phyloP scores from a whole-genome alignment of 1,140 invertebrate genomes.

The Paracyclopina nana region DNA sequence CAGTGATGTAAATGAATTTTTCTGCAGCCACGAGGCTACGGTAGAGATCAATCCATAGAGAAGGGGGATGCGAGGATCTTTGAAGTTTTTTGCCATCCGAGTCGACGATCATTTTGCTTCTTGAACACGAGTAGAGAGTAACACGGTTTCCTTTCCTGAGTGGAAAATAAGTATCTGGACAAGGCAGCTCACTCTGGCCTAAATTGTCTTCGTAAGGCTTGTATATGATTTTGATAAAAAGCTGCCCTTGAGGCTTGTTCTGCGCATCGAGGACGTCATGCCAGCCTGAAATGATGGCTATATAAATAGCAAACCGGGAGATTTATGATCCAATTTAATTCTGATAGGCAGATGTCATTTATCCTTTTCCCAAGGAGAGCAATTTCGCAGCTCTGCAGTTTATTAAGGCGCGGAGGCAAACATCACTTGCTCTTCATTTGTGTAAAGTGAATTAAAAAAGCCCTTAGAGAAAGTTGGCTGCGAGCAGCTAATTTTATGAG shows the following conservation, averaged over 20 bases:
- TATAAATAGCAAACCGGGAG: background rate
- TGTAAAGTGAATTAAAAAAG: too few relatives aligned
- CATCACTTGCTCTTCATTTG: too few relatives aligned
- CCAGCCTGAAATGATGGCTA: background rate
- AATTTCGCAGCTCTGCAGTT: too few relatives aligned
- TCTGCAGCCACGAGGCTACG: constrained; percentile 18
- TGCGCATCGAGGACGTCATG: background rate
- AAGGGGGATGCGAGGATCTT: too few relatives aligned
- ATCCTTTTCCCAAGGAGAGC: background rate
- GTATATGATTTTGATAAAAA: background rate
- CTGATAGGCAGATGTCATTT: background rate
- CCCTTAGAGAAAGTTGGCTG: too few relatives aligned
- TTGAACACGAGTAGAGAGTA: constrained; percentile 4
- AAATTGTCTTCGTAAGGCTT: background rate
- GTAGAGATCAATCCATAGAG: constrained; percentile 20
- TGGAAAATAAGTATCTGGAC: constrained; percentile 1
- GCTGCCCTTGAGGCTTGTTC: background rate
- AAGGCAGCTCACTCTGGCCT: background rate
- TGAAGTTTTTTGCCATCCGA: too few relatives aligned
- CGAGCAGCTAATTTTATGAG: too few relatives aligned
- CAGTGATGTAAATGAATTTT: constrained; percentile 20
- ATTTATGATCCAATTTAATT: background rate
- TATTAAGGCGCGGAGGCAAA: too few relatives aligned
- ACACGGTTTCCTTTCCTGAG: background rate
- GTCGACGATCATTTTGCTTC: too few relatives aligned